phyloP scores from a whole-genome alignment of 1,140 invertebrate species.

The Ceratina calcarata region DNA sequence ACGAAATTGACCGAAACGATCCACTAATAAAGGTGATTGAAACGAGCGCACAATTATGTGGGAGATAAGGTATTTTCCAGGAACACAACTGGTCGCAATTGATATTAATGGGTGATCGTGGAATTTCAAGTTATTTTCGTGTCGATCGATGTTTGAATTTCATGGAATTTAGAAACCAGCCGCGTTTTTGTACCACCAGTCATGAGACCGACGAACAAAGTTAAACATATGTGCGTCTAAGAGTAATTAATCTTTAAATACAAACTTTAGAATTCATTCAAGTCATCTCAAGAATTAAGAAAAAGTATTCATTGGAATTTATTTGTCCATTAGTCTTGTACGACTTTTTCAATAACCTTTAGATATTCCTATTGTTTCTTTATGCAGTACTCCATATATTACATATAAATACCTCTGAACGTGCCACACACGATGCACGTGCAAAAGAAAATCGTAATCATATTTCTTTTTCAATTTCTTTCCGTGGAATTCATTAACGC shows the following conservation, averaged over 20 bases:
- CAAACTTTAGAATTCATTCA: no score
- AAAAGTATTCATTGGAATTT: not conserved
- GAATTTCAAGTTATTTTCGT: constrained; percentile 9
- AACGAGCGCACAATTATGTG: constrained; percentile 59
- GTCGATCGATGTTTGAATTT: not conserved
- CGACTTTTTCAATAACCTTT: no score
- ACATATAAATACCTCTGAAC: not conserved
- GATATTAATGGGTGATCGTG: constrained; percentile 61
- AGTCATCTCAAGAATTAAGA: no score
- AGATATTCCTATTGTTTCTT: no score
- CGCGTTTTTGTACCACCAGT: not conserved
- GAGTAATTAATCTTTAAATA: no score
- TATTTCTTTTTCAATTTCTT: constrained; percentile 7
- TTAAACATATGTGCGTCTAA: no score
- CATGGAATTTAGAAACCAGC: constrained; percentile 7
- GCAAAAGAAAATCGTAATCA: not conserved
- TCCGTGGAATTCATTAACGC: not conserved
- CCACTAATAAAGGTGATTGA: constrained; percentile 62
- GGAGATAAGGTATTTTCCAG: constrained; percentile 62
- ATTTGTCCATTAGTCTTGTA: not conserved
- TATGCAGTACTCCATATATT: no score
- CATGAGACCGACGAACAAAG: no score
- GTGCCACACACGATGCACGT: not conserved
- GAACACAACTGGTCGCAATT: constrained; percentile 49
- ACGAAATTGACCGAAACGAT: constrained; percentile 64